Percentiles rank a stretch among this genome's conserved stretches.
These are phyloP conservation scores for Galerucella pusilla DNA, from an alignment of 2,888 invertebrate species.

Conservation along the genomic window DNA sequence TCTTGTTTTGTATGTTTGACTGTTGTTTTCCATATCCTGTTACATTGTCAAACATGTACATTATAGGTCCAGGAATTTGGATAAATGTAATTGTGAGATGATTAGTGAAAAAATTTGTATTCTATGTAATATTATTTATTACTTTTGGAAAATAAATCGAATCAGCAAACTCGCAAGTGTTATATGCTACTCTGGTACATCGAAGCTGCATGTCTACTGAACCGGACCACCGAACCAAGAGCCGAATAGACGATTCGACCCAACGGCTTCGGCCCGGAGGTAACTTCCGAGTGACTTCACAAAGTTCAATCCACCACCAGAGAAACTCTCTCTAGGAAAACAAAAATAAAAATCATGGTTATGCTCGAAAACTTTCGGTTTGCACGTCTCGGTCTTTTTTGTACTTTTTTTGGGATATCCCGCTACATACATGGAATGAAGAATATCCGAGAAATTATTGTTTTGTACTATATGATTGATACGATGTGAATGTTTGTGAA, in stretches of 20 bases:
- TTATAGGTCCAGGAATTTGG: not conserved
- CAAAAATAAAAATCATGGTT: slow-evolving; percentile 15
- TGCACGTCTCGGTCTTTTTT: not conserved
- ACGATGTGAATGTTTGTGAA: too few species aligned
- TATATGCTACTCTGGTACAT: not conserved
- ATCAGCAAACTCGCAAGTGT: not conserved
- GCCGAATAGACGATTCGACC: slow-evolving; percentile 29
- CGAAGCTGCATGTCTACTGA: slow-evolving; percentile 7
- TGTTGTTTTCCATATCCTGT: too few species aligned
- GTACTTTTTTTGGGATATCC: not conserved
- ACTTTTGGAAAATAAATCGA: not conserved
- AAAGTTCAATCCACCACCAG: slow-evolving; percentile 32
- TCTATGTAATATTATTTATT: not conserved
- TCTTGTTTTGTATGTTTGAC: too few species aligned
- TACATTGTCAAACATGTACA: not conserved
- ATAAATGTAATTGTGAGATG: too few species aligned
- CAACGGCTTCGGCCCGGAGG: slow-evolving; percentile 10
- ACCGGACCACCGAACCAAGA: slow-evolving; percentile 26
- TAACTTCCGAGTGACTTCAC: slow-evolving; percentile 30
- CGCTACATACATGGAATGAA: slow-evolving; percentile 3
- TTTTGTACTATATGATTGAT: not conserved
- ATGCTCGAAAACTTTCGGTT: slow-evolving; percentile 3
- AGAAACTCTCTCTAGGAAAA: slow-evolving; percentile 10
- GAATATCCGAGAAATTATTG: not conserved
- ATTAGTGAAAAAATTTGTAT: not conserved